Evolutionary conservation across 2,797 vertebrate species (phyloP).

Genomic region (Hyperoplus immaculatus): DNA sequence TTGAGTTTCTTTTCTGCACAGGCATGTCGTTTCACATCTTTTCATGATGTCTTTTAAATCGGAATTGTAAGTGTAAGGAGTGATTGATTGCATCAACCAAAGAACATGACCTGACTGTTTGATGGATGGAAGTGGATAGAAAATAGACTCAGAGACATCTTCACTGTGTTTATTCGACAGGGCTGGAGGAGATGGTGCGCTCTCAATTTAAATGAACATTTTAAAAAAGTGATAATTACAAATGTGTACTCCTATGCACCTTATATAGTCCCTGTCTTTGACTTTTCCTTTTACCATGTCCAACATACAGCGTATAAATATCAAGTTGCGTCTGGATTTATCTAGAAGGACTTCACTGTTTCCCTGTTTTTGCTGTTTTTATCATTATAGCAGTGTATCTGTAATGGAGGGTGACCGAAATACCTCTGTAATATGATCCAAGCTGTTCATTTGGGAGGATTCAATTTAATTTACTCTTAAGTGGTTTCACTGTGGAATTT

Average conservation of each 20-base stretch:
- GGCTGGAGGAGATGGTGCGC: neutral
- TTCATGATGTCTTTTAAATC: neutral
- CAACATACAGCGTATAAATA: neutral
- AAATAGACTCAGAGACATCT: neutral
- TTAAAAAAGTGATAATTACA: neutral
- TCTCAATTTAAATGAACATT: neutral
- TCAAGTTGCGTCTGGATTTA: neutral
- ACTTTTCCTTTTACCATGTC: neutral
- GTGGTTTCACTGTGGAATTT: neutral
- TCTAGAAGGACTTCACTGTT: neutral
- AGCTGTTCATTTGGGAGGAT: neutral
- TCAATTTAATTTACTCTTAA: neutral
- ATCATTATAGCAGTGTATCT: neutral
- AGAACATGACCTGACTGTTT: constrained; percentile 3
- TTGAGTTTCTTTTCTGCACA: constrained; percentile 1
- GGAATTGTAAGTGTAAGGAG: neutral
- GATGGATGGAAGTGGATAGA: constrained; percentile 3
- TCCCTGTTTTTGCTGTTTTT: neutral
- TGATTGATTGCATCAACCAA: constrained; percentile 1
- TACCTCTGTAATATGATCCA: neutral
- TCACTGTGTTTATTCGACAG: constrained; percentile 4
- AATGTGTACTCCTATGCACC: neutral
- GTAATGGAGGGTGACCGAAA: neutral
- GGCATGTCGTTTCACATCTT: constrained; percentile 5
- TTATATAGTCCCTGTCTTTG: neutral